phyloP scores from a whole-genome alignment of 2,888 invertebrate genomes.

The Agapostemon virescens region DNA sequence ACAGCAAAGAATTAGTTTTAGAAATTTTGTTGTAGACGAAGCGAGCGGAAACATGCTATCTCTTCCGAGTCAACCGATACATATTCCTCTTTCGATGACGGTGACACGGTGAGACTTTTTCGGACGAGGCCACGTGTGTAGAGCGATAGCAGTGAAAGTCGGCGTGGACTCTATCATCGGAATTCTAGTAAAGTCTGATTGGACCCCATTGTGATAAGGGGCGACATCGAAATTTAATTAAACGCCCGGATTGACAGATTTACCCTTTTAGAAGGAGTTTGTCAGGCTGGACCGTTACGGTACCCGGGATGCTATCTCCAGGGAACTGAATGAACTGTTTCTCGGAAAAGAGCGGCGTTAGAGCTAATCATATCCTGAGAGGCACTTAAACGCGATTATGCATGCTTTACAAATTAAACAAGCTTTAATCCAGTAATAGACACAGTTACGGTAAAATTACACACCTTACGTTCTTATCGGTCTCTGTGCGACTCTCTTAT shows the following conservation, averaged over 20 bases:
- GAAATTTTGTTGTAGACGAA: not conserved
- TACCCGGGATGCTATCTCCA: conserved; percentile 24
- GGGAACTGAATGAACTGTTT: conserved; percentile 27
- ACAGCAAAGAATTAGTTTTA: not conserved
- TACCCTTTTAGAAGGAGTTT: conserved; percentile 54
- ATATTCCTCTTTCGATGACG: conserved; percentile 12
- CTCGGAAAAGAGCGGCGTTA: conserved; percentile 13
- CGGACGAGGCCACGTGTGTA: conserved; percentile 13
- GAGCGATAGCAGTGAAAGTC: conserved; percentile 58
- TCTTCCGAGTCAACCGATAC: conserved; percentile 22
- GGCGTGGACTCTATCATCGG: conserved; percentile 42
- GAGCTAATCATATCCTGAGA: conserved; percentile 45
- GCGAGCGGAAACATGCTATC: not conserved
- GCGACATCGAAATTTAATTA: conserved; percentile 69
- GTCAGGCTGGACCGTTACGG: conserved; percentile 54
- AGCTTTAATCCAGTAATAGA: not conserved
- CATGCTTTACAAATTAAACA: not conserved
- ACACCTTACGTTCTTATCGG: not conserved
- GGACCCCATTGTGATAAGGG: conserved; percentile 63
- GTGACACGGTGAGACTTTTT: conserved; percentile 19
- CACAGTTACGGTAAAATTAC: not conserved
- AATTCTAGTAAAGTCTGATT: conserved; percentile 47
- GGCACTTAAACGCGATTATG: conserved; percentile 6
- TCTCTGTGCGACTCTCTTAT: not conserved
- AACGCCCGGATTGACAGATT: conserved; percentile 54